Evolutionary conservation across 2,113 vertebrate species (phyloP).

Genomic region (Chionodraco myersi): DNA sequence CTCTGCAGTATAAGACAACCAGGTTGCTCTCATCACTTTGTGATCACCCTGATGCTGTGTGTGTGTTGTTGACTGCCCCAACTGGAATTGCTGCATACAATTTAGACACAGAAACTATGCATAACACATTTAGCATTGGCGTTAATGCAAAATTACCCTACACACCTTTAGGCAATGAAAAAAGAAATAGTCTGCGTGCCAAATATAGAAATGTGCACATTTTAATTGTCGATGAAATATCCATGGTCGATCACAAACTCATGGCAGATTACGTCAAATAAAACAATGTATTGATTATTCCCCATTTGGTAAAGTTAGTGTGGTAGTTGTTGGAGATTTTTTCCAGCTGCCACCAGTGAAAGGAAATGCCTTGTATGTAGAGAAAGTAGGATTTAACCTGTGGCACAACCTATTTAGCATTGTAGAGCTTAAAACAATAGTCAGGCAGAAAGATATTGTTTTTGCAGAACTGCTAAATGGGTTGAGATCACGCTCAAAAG

Average conservation of each 20-base stretch:
- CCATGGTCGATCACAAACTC: neutral
- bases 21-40: neutral
- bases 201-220: neutral
- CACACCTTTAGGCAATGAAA: neutral
- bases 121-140: neutral
- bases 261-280: conserved; percentile 31
- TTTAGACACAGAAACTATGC: neutral
- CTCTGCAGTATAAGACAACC: neutral
- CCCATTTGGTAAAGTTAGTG: neutral
- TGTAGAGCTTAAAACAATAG: too few species aligned
- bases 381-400: neutral
- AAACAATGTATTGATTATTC: neutral
- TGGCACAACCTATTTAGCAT: too few species aligned
- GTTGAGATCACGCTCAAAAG: neutral
- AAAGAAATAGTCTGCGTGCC: neutral
- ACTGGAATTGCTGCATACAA: neutral
- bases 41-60: neutral
- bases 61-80: neutral
- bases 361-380: neutral
- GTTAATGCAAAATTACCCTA: neutral
- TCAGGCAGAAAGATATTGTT: too few species aligned
- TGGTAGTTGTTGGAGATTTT: neutral
- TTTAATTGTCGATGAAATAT: neutral
- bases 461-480: neutral
- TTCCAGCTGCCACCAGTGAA: neutral